Evolutionary conservation across 92 coral and sea anemone genomes (phyloP), one percentile per base, ranked within the genome.

Genomic region (Actinostola sp.): DNA sequence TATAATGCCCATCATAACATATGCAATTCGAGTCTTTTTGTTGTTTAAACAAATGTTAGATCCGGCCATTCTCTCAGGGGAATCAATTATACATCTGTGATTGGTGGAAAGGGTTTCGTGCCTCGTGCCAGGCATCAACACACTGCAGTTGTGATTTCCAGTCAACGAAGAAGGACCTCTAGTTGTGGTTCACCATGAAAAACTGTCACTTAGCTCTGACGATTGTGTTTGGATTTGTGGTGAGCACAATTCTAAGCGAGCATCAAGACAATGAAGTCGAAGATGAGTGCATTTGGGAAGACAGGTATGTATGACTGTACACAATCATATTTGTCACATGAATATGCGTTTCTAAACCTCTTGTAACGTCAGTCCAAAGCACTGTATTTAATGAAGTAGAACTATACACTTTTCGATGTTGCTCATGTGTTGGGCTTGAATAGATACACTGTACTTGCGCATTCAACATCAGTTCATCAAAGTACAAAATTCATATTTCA

Each of bases 211-310:
- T 51, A n/a, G 21, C 21, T 11, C n/a, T 68, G 33, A 50, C 61
- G 46, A 20, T 68, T 50, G 21, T 51, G 49, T 52, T 49, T 5
- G 41, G 65, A 15, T 57, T 71, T 16, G 26, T 48, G 6, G 4
- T 43, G 49, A 56, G 56, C 17, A 36, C 57, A 15, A 31, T 55
- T 54, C 49, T 46, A 51, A 13, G 62, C 33, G 60, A 17, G 25
- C 23, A 30, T 30, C 27, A 17, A 45, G 72, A 34, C 39, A 64
- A 49, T 28, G 81, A 75, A 24, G 28, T 75, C 30, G 81, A 75
- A 13, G 81, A 75, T 19, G 81, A 75, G 26, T 75, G 81, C 44
- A 48, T 75, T 52, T 75, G 81, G 81, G 81, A 75, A 75, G 81
- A 55, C 60, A 75, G 72, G 81, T 75, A 63, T 20, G 79, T 70